Conservation (phyloP, 35 echinoderm and acorn worm species). For the Acanthaster planci region DNA sequence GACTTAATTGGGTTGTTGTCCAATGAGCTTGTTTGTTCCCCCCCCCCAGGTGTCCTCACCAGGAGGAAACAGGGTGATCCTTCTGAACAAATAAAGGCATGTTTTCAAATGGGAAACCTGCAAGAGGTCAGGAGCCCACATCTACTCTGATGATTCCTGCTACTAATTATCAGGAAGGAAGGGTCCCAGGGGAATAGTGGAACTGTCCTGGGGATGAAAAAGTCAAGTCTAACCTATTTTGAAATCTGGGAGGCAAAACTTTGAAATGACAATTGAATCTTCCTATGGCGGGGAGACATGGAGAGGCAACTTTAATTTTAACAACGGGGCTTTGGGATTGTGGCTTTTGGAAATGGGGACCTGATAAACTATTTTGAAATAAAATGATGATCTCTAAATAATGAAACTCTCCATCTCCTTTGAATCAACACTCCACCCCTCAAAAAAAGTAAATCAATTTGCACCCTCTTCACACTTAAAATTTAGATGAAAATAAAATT, state of each 20-base stretch:
- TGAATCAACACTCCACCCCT: too few species aligned
- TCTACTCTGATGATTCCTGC: not conserved
- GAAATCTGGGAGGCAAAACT: not conserved
- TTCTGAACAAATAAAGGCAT: constrained; percentile 1
- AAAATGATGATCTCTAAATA: too few species aligned
- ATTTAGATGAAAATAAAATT: too few species aligned
- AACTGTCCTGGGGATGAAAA: not conserved
- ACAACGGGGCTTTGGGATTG: too few species aligned
- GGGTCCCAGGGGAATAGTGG: not conserved
- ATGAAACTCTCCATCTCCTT: too few species aligned
- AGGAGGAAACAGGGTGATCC: not conserved
- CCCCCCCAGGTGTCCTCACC: not conserved
- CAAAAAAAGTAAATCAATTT: too few species aligned
- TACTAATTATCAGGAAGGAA: not conserved
- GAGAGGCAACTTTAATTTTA: not conserved
- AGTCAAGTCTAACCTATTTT: not conserved
- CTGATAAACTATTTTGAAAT: too few species aligned
- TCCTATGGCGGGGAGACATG: not conserved
- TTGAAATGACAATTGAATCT: constrained; percentile 7
- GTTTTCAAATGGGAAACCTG: not conserved
- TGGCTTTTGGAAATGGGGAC: too few species aligned
- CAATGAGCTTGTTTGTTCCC: constrained; percentile 14
- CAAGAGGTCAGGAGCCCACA: not conserved
- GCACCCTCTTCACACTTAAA: too few species aligned
- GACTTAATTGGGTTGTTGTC: constrained; percentile 29